Conservation (phyloP, 2,113 vertebrate genomes). For the Pterocles orientalis region DNA sequence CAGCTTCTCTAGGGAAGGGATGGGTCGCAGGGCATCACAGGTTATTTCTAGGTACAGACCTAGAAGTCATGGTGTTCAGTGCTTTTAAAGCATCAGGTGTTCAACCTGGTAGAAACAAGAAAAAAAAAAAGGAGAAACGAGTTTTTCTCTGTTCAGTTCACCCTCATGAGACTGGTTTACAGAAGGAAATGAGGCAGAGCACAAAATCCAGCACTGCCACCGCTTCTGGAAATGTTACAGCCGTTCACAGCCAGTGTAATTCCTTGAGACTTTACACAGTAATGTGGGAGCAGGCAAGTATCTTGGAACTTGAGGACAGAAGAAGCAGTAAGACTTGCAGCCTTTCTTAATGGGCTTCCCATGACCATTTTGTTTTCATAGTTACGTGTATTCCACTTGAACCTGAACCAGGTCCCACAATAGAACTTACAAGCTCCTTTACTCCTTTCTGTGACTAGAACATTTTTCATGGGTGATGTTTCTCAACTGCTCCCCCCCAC, state of each 20-base stretch:
- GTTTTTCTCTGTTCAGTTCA: not conserved
- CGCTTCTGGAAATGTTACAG: not conserved
- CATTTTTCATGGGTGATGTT: not conserved
- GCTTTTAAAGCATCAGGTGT: not conserved
- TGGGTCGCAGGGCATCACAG: accelerated
- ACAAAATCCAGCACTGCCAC: not conserved
- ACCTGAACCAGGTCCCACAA: not conserved
- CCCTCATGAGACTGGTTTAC: not conserved
- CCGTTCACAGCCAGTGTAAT: not conserved
- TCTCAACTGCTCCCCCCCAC: not conserved
- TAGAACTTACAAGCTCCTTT: not conserved
- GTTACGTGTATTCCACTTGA: not conserved
- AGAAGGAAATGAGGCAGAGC: not conserved
- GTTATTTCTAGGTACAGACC: not conserved
- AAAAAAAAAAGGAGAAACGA: not conserved
- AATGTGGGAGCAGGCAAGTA: not conserved
- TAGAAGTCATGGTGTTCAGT: not conserved
- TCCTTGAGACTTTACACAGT: not conserved
- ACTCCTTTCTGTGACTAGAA: not conserved
- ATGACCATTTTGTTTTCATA: not conserved
- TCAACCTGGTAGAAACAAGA: not conserved
- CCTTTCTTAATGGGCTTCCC: not conserved
- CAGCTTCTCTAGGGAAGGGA: not conserved
- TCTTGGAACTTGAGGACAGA: not conserved
- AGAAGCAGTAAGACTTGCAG: not conserved